Evolutionary conservation across 1,140 invertebrate species (phyloP).

Genomic region (Calliphora vicina): DNA sequence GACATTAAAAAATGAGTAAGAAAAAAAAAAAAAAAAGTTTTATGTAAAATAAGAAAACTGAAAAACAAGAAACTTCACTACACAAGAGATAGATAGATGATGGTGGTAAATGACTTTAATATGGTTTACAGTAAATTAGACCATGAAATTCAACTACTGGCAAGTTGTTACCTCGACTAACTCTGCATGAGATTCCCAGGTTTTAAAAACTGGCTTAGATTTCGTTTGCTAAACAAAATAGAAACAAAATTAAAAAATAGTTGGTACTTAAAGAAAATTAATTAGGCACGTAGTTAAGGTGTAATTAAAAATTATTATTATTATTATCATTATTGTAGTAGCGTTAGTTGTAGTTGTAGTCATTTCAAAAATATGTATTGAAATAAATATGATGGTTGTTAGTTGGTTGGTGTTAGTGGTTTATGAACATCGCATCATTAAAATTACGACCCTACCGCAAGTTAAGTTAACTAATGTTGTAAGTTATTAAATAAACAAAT

Average conservation of each 20-base stretch:
- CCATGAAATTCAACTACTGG: conserved; percentile 3
- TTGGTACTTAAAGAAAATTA: conserved; percentile 22
- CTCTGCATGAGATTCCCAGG: not conserved
- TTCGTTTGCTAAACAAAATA: not conserved
- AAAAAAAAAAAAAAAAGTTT: not conserved
- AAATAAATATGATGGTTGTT: not conserved
- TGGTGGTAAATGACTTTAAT: not conserved
- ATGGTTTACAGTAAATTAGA: not conserved
- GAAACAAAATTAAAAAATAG: not conserved
- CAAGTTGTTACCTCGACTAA: not conserved
- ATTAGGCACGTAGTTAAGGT: conserved; percentile 5
- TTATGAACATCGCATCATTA: not conserved
- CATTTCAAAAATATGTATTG: not conserved
- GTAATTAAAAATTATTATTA: conserved; percentile 21
- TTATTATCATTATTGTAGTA: too few species aligned
- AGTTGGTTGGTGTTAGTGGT: too few species aligned
- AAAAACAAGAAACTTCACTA: not conserved
- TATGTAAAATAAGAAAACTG: not conserved
- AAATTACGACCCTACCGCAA: not conserved
- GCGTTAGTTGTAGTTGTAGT: too few species aligned
- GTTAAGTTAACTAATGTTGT: not conserved
- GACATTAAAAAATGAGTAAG: too few species aligned
- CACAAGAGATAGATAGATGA: not conserved
- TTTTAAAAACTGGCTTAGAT: not conserved
- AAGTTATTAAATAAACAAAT: not conserved